Evolutionary conservation across 2,113 vertebrate genomes (phyloP).

Genomic region (Caretta caretta): DNA sequence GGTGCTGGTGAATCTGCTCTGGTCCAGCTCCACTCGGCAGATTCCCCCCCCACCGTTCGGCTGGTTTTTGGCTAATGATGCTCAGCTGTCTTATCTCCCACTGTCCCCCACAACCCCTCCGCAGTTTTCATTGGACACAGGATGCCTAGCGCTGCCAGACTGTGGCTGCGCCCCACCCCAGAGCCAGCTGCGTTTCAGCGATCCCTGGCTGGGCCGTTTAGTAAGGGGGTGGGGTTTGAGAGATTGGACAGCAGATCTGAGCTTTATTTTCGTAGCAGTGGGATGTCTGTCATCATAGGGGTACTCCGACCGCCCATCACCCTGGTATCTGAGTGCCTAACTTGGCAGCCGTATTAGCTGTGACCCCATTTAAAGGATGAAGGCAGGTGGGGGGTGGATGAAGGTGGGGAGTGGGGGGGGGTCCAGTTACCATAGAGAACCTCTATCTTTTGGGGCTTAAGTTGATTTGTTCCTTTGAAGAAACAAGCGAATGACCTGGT

Average conservation of each 20-base stretch:
- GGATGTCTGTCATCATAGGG: neutral
- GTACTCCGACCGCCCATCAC: neutral
- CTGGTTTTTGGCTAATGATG: neutral
- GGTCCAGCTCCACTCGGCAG: neutral
- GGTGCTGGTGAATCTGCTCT: no score
- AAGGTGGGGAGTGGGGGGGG: no score
- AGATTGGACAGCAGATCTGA: neutral
- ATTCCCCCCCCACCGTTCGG: neutral
- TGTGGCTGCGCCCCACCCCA: neutral
- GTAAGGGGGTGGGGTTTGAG: neutral
- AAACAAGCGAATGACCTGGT: conserved; percentile 97
- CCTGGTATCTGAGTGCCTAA: neutral
- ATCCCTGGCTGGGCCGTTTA: neutral
- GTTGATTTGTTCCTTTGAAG: conserved; percentile 68
- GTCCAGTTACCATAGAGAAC: neutral
- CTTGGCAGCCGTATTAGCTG: no score
- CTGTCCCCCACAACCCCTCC: rapidly evolving
- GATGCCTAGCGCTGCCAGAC: neutral
- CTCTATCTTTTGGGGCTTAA: neutral
- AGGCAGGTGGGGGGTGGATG: neutral
- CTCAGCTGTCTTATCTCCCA: neutral
- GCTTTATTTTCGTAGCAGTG: neutral
- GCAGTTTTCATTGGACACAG: neutral
- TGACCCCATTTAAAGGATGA: neutral
- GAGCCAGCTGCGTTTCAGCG: neutral